Percentiles rank a stretch among this genome's conserved stretches.
These are phyloP conservation scores for Chlamydotis undulata DNA, from an alignment of 2,113 vertebrate genomes.

Conservation along the genomic window DNA sequence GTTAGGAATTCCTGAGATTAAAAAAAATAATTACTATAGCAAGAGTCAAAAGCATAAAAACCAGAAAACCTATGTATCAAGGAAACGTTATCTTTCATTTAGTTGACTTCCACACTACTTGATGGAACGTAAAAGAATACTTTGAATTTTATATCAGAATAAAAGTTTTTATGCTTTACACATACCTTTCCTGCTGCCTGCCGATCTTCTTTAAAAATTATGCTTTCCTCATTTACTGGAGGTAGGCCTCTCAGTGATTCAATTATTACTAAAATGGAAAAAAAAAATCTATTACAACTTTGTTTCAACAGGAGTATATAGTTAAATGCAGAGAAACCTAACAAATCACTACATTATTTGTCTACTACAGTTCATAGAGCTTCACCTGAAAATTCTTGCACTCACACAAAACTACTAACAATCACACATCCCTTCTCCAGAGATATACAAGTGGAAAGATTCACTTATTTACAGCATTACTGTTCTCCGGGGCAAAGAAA, in stretches of 20 bases:
- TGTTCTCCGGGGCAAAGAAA: not conserved
- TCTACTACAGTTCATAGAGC: not conserved
- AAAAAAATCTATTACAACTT: not conserved
- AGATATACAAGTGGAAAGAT: rapidly evolving
- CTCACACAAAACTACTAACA: not conserved
- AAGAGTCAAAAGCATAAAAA: not conserved
- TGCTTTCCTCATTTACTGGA: constrained; percentile 88
- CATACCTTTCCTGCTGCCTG: constrained; percentile 86
- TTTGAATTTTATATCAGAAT: not conserved
- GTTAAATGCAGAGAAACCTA: not conserved
- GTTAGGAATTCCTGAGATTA: not conserved
- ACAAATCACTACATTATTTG: not conserved
- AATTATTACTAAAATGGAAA: constrained; percentile 82
- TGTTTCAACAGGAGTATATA: not conserved
- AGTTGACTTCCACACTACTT: not conserved
- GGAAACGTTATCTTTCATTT: not conserved
- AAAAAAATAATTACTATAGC: not conserved
- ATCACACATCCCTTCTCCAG: not conserved
- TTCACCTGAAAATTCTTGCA: not conserved
- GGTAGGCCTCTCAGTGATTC: constrained; percentile 85
- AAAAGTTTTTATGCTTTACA: not conserved
- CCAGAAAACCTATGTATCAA: not conserved
- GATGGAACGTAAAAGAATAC: not conserved
- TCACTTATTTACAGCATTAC: not conserved
- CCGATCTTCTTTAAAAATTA: constrained; percentile 86